Evolutionary conservation across 92 coral and sea anemone genomes (phyloP), one percentile per base, ranked within the genome.

Genomic region (Pocillopora meandrina): DNA sequence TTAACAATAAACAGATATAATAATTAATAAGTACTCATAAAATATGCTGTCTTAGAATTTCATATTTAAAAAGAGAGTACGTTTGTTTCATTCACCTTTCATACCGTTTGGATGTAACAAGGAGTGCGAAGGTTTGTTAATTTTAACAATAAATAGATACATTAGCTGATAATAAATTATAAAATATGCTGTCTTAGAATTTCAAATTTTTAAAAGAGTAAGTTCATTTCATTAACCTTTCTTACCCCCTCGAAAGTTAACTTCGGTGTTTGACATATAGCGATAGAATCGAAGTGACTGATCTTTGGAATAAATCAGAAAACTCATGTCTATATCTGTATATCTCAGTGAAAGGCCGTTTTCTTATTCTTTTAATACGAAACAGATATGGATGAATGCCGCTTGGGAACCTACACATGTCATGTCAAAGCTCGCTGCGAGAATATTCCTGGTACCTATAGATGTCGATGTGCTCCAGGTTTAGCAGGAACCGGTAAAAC

Each of bases 341-440:
- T 0, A 26, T 17, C 23, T 7, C 9, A 21, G 19, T 21, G 5
- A 11, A 21, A 17, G 0, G 23, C 23, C 31, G 1, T 63, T 17
- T 2, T 33, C 1, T 36, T 52, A 36, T 19, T 52, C 9, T 23
- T 35, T 5, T 5, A 2, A 1, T 14, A 0, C 60, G 16, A 47
- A 42, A 72, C 60, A 72, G 76, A 72, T 72, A 72, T 72, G 15
- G 60, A 72, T 12, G 76, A 72, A 57, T 72, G 76, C 13, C 23
- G 49, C 23, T 8, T 72, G 60, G 61, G 76, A 0, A 9, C 34
- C 2, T 72, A 47, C 34, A n/a, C 76, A 57, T 72, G 76, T 3
- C 60, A 42, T 17, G 34, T 9, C 19, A 12, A n/a, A 47, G 76
- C 76, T 17, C 13, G n/a, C 2, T 72, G 76, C 49, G 76, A 12